Conservation (phyloP, 2,888 invertebrate genomes). For the Drosophila cognata region DNA sequence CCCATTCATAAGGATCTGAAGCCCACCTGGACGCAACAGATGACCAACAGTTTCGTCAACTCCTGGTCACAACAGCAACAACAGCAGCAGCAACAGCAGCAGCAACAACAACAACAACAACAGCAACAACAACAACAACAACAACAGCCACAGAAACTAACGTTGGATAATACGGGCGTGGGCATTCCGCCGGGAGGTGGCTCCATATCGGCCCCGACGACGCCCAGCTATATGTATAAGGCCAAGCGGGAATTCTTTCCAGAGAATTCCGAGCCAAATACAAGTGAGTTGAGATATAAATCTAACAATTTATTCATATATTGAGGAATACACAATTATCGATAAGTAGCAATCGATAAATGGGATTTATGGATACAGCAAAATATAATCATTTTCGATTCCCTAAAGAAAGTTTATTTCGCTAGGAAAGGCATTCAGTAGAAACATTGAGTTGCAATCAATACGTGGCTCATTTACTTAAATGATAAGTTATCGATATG, state of each 20-base stretch:
- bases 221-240: slow-evolving; percentile 85
- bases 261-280: slow-evolving; percentile 93
- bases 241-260: slow-evolving; percentile 91
- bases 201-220: slow-evolving; percentile 85
- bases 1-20: slow-evolving; percentile 87
- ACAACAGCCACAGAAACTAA: slow-evolving; percentile 70
- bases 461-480: neutral
- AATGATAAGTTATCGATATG: neutral
- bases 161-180: slow-evolving; percentile 62
- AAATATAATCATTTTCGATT: neutral
- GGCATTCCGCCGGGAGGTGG: slow-evolving; percentile 68
- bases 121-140: slow-evolving; percentile 65
- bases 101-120: slow-evolving; percentile 69
- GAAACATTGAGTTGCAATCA: no score
- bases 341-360: neutral
- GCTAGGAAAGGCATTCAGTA: no score
- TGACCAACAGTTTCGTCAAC: slow-evolving; percentile 84
- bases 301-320: neutral
- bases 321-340: neutral
- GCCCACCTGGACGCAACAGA: slow-evolving; percentile 84
- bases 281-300: slow-evolving; percentile 88
- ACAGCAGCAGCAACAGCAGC: slow-evolving; percentile 53
- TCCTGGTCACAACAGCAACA: slow-evolving; percentile 84
- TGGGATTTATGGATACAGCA: neutral
- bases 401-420: neutral